phyloP scores from a whole-genome alignment of 2,113 vertebrate species.

The Syrmaticus mikado region DNA sequence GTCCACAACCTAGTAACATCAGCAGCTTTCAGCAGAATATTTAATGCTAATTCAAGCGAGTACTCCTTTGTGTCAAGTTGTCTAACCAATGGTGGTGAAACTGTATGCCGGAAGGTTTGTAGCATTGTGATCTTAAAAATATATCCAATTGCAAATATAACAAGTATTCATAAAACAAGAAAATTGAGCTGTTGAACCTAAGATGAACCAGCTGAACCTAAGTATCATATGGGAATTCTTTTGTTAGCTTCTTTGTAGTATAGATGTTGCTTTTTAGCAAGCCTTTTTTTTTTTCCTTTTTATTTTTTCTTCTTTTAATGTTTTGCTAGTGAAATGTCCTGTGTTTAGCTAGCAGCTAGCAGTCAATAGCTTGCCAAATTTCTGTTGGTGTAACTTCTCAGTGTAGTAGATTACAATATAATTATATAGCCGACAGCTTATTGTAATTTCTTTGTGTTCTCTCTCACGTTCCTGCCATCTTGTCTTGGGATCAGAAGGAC shows the following conservation, averaged over 20 bases:
- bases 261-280: slow-evolving; percentile 56
- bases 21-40: slow-evolving; percentile 25
- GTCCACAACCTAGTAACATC: background rate
- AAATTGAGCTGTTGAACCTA: slow-evolving; percentile 63
- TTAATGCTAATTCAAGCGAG: background rate
- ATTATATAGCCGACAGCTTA: slow-evolving; percentile 38
- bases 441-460: slow-evolving; percentile 48
- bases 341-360: slow-evolving; percentile 47
- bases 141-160: slow-evolving; percentile 21
- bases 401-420: slow-evolving; percentile 53
- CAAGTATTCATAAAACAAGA: slow-evolving; percentile 4
- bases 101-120: slow-evolving; percentile 40
- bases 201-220: slow-evolving; percentile 62
- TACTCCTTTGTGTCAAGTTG: background rate
- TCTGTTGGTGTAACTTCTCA: slow-evolving; percentile 60
- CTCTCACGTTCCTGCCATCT: slow-evolving; percentile 38
- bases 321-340: slow-evolving; percentile 47
- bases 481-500: slow-evolving; percentile 25
- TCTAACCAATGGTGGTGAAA: slow-evolving; percentile 27
- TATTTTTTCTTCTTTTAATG: background rate
- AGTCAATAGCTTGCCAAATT: slow-evolving; percentile 22
- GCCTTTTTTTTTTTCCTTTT: background rate
- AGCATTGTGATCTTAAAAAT: slow-evolving; percentile 30
- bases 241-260: slow-evolving; percentile 56
- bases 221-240: slow-evolving; percentile 57